Evolutionary conservation across 53 echinoderm and acorn worm genomes (phyloP).

Genomic region (Crossaster papposus): DNA sequence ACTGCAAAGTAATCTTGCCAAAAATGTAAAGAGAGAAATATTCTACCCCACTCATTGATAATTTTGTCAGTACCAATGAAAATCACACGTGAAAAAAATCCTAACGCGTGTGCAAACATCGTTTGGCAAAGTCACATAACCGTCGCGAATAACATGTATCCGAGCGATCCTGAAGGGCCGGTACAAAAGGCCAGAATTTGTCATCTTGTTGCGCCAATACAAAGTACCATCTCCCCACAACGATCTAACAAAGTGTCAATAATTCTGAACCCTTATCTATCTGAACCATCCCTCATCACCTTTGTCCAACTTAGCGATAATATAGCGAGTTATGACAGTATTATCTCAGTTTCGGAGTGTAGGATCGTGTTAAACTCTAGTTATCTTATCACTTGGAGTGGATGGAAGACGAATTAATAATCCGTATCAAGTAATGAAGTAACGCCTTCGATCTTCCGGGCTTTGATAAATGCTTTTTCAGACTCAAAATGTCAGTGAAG

Average conservation of each 20-base stretch:
- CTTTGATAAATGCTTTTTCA: slow-evolving; percentile 3
- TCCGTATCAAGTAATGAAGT: background rate
- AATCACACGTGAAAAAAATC: too few relatives aligned
- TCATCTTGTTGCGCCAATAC: background rate
- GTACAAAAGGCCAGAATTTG: background rate
- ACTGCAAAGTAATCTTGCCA: too few relatives aligned
- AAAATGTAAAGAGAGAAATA: too few relatives aligned
- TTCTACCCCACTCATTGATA: too few relatives aligned
- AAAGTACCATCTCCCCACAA: background rate
- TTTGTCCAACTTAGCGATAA: background rate
- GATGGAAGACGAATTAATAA: background rate
- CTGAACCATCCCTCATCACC: background rate
- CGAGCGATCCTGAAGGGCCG: background rate
- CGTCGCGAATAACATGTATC: background rate
- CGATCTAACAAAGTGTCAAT: background rate
- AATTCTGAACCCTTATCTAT: background rate
- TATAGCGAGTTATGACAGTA: background rate
- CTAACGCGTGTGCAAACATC: background rate
- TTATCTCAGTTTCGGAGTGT: background rate
- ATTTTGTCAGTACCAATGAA: too few relatives aligned
- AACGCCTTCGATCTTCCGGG: background rate
- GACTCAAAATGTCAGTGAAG: background rate
- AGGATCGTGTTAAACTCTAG: background rate
- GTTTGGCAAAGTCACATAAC: background rate
- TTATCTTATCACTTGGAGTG: slow-evolving; percentile 8